phyloP scores from a whole-genome alignment of 2,113 vertebrate species.

The Sprattus sprattus region DNA sequence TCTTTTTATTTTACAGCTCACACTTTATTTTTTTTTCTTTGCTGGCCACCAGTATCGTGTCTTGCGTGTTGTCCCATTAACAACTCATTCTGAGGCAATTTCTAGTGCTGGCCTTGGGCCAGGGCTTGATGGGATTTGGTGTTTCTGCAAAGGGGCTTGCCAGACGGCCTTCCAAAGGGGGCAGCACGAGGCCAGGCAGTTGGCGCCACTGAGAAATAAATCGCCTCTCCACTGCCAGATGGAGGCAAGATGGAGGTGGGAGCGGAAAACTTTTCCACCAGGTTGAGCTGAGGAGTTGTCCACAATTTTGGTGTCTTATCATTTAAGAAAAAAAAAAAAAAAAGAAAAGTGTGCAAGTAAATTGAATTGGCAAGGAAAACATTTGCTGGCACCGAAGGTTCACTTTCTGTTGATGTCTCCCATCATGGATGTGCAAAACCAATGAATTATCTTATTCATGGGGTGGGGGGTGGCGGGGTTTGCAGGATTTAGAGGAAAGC shows the following conservation, averaged over 20 bases:
- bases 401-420: background rate
- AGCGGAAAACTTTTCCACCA: conserved; percentile 20
- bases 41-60: conserved; percentile 14
- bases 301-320: background rate
- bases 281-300: background rate
- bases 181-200: conserved; percentile 10
- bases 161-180: background rate
- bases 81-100: conserved; percentile 29
- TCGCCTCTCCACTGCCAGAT: conserved; percentile 13
- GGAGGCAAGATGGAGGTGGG: background rate
- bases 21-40: background rate
- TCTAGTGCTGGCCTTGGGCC: conserved; percentile 16
- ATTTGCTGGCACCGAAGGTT: background rate
- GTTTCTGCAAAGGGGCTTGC: conserved; percentile 27
- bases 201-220: conserved; percentile 21
- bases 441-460: background rate
- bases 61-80: conserved; percentile 28
- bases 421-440: conserved; percentile 1
- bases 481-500: background rate
- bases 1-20: background rate
- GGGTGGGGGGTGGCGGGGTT: background rate
- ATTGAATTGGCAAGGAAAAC: conserved; percentile 2
- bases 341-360: background rate
- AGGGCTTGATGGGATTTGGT: conserved; percentile 13
- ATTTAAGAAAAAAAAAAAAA: background rate